phyloP scores from a whole-genome alignment of 2,113 vertebrate genomes.

The Hyperoodon ampullatus region DNA sequence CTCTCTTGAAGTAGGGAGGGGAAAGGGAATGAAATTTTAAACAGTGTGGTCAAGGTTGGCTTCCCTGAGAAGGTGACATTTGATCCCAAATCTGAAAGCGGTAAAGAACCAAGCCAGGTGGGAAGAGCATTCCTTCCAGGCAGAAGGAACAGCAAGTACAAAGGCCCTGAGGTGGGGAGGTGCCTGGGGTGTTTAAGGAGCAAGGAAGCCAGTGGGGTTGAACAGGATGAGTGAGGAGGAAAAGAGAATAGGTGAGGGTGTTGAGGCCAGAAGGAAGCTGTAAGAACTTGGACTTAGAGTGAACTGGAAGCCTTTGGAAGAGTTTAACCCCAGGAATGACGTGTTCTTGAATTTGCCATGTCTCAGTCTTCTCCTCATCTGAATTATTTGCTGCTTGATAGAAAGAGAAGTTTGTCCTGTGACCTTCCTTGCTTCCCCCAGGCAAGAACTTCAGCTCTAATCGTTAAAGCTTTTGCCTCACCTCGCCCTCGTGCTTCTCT shows the following conservation, averaged over 20 bases:
- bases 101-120: neutral
- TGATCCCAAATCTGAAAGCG: neutral
- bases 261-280: neutral
- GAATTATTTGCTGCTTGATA: neutral
- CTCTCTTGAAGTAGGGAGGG: no score
- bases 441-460: neutral
- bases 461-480: neutral
- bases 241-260: rapidly evolving
- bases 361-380: neutral
- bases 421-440: neutral
- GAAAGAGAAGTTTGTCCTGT: neutral
- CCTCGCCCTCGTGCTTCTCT: neutral
- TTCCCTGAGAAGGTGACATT: neutral
- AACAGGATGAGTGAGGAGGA: neutral
- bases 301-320: neutral
- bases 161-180: neutral
- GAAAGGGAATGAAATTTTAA: neutral
- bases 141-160: neutral
- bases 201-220: neutral
- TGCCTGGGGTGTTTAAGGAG: neutral
- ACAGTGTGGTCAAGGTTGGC: neutral
- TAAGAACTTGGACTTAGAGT: neutral
- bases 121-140: neutral
- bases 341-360: rapidly evolving
- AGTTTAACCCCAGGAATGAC: neutral